These are phyloP conservation scores for Rugalucina vietnamica DNA, from an alignment of 2,888 invertebrate genomes.

Conservation along the genomic window DNA sequence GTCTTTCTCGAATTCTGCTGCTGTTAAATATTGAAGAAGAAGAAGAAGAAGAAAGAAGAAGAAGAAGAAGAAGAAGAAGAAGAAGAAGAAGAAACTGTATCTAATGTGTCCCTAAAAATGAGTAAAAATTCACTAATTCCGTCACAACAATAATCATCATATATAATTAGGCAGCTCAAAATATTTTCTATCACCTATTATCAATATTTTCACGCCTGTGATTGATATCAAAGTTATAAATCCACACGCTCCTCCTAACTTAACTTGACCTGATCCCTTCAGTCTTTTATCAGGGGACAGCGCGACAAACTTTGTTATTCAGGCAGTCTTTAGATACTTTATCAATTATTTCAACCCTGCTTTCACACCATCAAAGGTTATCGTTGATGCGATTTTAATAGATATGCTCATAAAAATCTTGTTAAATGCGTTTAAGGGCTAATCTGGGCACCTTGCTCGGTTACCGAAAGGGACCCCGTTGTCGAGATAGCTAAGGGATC, in stretches of 20 bases:
- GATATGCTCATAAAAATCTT: conserved; percentile 45
- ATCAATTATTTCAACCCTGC: conserved; percentile 33
- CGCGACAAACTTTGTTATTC: background rate
- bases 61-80: too few relatives aligned
- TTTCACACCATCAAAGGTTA: conserved; percentile 48
- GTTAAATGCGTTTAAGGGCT: conserved; percentile 36
- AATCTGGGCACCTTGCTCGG: conserved; percentile 4
- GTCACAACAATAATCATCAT: too few relatives aligned
- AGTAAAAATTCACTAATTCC: too few relatives aligned
- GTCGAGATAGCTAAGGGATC: conserved; percentile 8
- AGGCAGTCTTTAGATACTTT: conserved; percentile 29
- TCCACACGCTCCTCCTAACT: background rate
- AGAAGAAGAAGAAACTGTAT: too few relatives aligned
- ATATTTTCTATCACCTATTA: too few relatives aligned
- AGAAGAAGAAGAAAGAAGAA: too few relatives aligned
- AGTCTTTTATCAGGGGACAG: background rate
- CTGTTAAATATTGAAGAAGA: too few relatives aligned
- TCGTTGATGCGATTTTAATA: conserved; percentile 37
- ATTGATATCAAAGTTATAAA: background rate
- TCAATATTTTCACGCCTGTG: conserved; percentile 10
- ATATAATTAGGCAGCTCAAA: too few relatives aligned
- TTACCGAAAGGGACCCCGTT: conserved; percentile 2
- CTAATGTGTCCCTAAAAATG: too few relatives aligned
- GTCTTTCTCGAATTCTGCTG: too few relatives aligned
- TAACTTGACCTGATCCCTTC: background rate